Evolutionary conservation across 2,888 invertebrate genomes (phyloP).

Genomic region (Metacarcinus magister): DNA sequence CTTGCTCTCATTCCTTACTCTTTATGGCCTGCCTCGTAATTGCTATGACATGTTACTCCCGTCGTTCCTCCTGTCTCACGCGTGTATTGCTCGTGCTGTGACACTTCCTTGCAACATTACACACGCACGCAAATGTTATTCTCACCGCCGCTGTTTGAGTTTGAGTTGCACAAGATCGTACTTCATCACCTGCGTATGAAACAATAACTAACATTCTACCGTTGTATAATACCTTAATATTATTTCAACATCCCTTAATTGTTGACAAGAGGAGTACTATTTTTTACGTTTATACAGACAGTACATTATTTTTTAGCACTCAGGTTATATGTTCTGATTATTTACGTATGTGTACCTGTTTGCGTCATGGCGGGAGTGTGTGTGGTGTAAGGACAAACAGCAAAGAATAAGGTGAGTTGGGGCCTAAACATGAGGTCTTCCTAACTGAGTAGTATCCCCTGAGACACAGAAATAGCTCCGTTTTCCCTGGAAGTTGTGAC

Average conservation of each 20-base stretch:
- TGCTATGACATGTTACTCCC: not conserved
- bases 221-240: no score
- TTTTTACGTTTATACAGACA: no score
- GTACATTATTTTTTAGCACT: no score
- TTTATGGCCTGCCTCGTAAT: not conserved
- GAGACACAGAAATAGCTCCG: constrained; percentile 19
- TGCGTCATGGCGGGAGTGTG: not conserved
- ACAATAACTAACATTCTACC: not conserved
- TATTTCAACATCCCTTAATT: no score
- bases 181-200: not conserved
- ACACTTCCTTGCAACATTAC: not conserved
- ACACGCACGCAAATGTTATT: not conserved
- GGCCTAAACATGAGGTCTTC: not conserved
- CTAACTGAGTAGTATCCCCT: not conserved
- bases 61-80: not conserved
- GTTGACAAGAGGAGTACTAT: no score
- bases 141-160: not conserved
- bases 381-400: not conserved
- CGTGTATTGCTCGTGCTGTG: not conserved
- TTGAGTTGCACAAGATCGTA: not conserved
- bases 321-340: not conserved
- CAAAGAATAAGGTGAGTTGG: not conserved
- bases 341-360: not conserved
- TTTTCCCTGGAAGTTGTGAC: constrained; percentile 49
- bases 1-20: not conserved